These are phyloP conservation scores for Enteromius trimaculatus DNA, from an alignment of 2,797 vertebrate genomes.

Conservation along the genomic window DNA sequence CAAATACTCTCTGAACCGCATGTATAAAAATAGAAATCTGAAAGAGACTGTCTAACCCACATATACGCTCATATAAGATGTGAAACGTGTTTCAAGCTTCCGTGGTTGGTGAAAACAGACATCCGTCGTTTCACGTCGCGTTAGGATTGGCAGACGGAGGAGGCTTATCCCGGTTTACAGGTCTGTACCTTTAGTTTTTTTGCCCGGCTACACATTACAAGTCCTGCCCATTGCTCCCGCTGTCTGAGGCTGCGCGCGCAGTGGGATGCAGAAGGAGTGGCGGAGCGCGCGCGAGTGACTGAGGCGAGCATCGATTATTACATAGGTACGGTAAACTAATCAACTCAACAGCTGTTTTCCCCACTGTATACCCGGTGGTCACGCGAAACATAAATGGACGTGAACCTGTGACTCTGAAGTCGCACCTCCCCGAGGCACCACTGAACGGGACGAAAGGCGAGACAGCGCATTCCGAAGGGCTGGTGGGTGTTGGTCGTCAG, in stretches of 20 bases:
- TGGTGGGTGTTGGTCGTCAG: constrained; percentile 63
- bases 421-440: constrained; percentile 54
- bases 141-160: constrained; percentile 55
- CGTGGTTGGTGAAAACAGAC: constrained; percentile 56
- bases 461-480: constrained; percentile 60
- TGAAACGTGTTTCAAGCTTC: background rate
- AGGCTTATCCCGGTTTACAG: constrained; percentile 57
- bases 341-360: constrained; percentile 47
- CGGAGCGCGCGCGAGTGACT: constrained; percentile 56
- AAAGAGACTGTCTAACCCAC: constrained; percentile 50
- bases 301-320: constrained; percentile 51
- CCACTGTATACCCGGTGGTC: constrained; percentile 51
- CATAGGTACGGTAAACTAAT: constrained; percentile 39
- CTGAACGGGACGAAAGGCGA: constrained; percentile 54
- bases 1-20: constrained; percentile 26
- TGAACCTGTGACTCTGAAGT: constrained; percentile 56
- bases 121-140: constrained; percentile 48
- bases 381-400: constrained; percentile 63
- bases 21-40: constrained; percentile 48
- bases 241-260: constrained; percentile 61
- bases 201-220: constrained; percentile 63
- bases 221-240: constrained; percentile 63
- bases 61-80: constrained; percentile 24
- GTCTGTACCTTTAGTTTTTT: constrained; percentile 58
- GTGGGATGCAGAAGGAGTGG: constrained; percentile 66